phyloP scores from a whole-genome alignment of 2,888 invertebrate species.

The Aphidius colemani region DNA sequence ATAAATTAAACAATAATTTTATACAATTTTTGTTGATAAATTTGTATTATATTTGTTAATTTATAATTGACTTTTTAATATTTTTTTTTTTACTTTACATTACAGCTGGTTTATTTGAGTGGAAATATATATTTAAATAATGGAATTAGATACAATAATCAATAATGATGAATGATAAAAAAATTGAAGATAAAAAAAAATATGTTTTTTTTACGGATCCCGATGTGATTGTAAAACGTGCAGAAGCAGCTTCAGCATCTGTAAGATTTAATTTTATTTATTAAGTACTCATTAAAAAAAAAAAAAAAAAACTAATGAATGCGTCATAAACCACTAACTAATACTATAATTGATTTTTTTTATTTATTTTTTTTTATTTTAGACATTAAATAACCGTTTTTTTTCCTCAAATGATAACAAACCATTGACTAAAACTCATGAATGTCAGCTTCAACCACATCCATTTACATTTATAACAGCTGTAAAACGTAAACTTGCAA shows the following conservation, averaged over 20 bases:
- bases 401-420: no score
- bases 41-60: not conserved
- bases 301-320: no score
- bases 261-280: not conserved
- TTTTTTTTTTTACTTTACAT: not conserved
- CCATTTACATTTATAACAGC: slow-evolving; percentile 69
- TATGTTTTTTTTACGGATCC: slow-evolving; percentile 51
- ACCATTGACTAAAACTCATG: no score
- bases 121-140: not conserved
- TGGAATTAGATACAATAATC: not conserved
- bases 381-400: no score
- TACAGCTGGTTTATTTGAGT: not conserved
- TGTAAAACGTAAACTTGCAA: slow-evolving; percentile 64
- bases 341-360: no score
- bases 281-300: no score
- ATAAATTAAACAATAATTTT: no score
- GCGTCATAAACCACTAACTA: no score
- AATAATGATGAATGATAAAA: slow-evolving; percentile 43
- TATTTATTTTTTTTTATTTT: no score
- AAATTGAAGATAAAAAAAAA: slow-evolving; percentile 42
- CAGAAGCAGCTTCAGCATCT: slow-evolving; percentile 38
- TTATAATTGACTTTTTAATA: not conserved
- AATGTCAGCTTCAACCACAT: slow-evolving; percentile 56
- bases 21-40: not conserved
- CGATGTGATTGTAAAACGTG: slow-evolving; percentile 43